Evolutionary conservation across 2,888 invertebrate genomes (phyloP).

Genomic region (Sericinus montela): DNA sequence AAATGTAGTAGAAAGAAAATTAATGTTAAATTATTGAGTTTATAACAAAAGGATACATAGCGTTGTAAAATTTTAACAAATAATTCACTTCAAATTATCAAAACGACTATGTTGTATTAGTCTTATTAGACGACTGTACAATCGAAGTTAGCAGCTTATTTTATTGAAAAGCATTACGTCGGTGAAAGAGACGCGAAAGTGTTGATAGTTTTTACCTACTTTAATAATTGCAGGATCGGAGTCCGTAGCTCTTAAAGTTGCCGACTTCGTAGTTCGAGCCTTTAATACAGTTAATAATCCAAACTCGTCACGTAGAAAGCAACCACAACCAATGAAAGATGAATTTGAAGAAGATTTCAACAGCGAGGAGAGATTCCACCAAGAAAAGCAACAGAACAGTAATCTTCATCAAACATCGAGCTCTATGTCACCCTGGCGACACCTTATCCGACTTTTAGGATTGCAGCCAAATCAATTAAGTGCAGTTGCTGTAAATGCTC

Average conservation of each 20-base stretch:
- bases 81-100: no score
- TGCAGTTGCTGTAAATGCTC: conserved; percentile 89
- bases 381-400: conserved; percentile 40
- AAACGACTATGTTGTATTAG: no score
- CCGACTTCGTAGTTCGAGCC: conserved; percentile 67
- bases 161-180: no score
- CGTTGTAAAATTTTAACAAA: no score
- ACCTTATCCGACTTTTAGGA: conserved; percentile 84
- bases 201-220: no score
- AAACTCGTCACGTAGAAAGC: conserved; percentile 11
- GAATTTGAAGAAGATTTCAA: conserved; percentile 28
- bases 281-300: conserved; percentile 50
- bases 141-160: no score
- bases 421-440: conserved; percentile 56
- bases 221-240: conserved; percentile 68
- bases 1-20: no score
- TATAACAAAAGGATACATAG: no score
- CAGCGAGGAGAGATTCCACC: conserved; percentile 33
- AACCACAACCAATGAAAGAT: conserved; percentile 33
- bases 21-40: no score
- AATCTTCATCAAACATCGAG: conserved; percentile 74
- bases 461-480: conserved; percentile 87
- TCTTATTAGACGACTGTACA: no score
- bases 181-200: no score
- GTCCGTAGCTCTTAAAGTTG: conserved; percentile 66